Percentiles rank a stretch among this genome's conserved stretches.
These are phyloP conservation scores for Physocephala rufipes DNA, from an alignment of 2,888 invertebrate species.

Conservation along the genomic window DNA sequence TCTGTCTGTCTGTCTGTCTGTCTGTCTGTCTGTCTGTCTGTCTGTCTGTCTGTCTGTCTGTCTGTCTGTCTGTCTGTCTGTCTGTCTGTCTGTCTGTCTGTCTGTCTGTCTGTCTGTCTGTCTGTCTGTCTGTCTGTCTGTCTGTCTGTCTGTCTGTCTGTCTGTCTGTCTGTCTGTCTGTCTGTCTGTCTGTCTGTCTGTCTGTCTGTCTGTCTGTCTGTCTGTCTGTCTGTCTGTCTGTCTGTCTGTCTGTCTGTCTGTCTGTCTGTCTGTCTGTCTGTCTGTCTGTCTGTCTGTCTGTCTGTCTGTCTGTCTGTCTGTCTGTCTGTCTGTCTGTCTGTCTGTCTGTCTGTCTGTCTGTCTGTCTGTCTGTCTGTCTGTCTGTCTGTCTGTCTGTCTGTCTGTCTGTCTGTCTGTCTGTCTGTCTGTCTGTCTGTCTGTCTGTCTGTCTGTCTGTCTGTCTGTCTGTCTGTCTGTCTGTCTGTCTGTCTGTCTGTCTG, in stretches of 20 bases:
- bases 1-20: not conserved
- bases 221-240: not conserved
- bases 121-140: not conserved
- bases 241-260: conserved; percentile 1
- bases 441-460: conserved; percentile 1
- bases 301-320: not conserved
- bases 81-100: not conserved
- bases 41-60: not conserved
- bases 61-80: conserved; percentile 1
- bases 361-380: not conserved
- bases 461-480: conserved; percentile 1
- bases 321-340: not conserved
- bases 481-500: not conserved
- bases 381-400: not conserved
- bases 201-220: not conserved
- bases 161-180: not conserved
- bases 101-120: not conserved
- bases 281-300: not conserved
- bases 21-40: not conserved
- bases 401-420: conserved; percentile 1
- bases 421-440: conserved; percentile 1
- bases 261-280: conserved; percentile 1
- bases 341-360: too few species aligned
- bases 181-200: not conserved
- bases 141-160: not conserved